Evolutionary conservation across 2,888 invertebrate species (phyloP), one percentile per base, ranked within the genome.

Genomic region (Nymphalis urticae): DNA sequence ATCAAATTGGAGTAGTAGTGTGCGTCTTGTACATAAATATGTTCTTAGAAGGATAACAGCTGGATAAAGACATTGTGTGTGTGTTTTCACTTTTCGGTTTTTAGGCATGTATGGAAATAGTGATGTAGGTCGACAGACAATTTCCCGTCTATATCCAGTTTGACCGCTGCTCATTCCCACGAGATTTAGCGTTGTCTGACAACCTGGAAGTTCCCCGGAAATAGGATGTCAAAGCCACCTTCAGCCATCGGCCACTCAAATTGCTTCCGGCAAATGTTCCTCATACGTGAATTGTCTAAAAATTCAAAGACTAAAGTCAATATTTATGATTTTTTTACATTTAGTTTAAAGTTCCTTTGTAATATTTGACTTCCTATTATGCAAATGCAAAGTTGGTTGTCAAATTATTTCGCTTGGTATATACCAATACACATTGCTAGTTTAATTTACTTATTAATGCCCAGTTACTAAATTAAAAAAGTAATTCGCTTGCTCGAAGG

Each of bases 91-190:
- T 64, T 62, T 65, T 59, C 58, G 42, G 68, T 72, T 70, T 70
- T 77, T 79, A 21, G 64, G 47, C 42, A 48, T 79, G 76, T 79
- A 77, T 68, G 74, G 80, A 79, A 78, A 79, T 80, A 78, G 81
- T 88, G 87, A 88, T 83, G 82, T 83, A 86, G 88, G 89, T 87
- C 86, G 90, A 89, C 89, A 84, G 85, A 90, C 86, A 90, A 92
- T 92, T 91, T 91, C 92, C 90, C 86, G 85, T 77, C 79, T 75
- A 80, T 77, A 82, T 81, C 76, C 77, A 79, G 77, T 77, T 79
- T 85, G 88, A 85, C 88, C 88, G 85, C 84, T 85, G 85, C 86
- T 87, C 86, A 87, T 85, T 85, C 86, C 86, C 86, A 82, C 76
- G 85, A 85, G 88, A 80, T 81, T 82, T 80, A 79, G 80, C 79